A percentile compares a stretch with the other conserved stretches of the same genome.
Evolutionary conservation across 2,888 invertebrate species (phyloP).

Genomic region (Drosophila conformis): DNA sequence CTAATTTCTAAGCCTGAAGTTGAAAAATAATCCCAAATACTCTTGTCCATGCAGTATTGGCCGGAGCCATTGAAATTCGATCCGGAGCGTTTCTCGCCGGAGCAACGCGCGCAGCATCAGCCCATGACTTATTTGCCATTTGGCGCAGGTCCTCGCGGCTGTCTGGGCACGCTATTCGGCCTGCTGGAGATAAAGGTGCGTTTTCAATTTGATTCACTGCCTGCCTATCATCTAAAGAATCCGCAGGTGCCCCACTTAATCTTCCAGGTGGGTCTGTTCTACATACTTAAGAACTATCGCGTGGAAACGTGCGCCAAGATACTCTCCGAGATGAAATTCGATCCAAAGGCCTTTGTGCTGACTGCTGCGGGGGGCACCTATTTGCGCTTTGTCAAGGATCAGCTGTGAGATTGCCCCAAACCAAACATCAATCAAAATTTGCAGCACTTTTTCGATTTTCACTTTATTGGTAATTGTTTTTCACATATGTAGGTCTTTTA

Average conservation of each 20-base stretch:
- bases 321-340: slow-evolving; percentile 69
- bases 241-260: neutral
- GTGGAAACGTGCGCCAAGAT: slow-evolving; percentile 68
- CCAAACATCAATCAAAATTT: neutral
- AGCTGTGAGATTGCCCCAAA: slow-evolving; percentile 31
- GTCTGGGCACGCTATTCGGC: slow-evolving; percentile 81
- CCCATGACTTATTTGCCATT: slow-evolving; percentile 81
- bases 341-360: slow-evolving; percentile 77
- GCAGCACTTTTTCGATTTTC: slow-evolving; percentile 35
- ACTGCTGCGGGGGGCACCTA: slow-evolving; percentile 78
- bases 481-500: slow-evolving; percentile 55
- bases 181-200: slow-evolving; percentile 72
- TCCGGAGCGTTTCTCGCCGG: slow-evolving; percentile 79
- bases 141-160: slow-evolving; percentile 80
- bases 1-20: neutral
- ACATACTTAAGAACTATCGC: slow-evolving; percentile 78
- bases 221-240: neutral
- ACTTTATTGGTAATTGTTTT: slow-evolving; percentile 71
- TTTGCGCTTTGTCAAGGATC: slow-evolving; percentile 73
- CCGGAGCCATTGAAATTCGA: slow-evolving; percentile 77
- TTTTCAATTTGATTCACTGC: neutral
- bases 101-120: slow-evolving; percentile 67
- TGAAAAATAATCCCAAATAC: neutral
- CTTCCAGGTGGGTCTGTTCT: slow-evolving; percentile 69
- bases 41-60: slow-evolving; percentile 64